Conservation (phyloP, 2,797 vertebrate species). For the Schizopygopsis pylzovi region DNA sequence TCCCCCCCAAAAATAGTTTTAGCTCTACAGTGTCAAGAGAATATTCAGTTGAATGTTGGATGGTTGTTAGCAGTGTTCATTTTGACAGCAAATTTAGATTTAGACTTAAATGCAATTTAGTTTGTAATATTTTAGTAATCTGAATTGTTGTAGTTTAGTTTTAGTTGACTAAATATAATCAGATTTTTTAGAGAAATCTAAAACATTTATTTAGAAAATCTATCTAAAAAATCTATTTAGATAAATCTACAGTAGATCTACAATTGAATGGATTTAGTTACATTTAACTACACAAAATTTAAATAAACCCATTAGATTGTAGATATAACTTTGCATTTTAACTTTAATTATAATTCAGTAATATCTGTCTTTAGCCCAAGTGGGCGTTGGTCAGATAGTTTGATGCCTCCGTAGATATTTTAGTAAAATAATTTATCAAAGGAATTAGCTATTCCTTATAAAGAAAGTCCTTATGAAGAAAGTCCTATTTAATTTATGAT, state of each 20-base stretch:
- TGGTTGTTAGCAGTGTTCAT: neutral
- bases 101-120: neutral
- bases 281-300: too few species aligned
- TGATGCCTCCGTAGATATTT: neutral
- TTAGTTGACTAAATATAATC: neutral
- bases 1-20: neutral
- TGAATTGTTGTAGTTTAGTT: neutral
- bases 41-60: neutral
- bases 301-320: too few species aligned
- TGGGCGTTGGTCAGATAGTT: neutral
- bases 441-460: neutral
- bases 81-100: neutral
- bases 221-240: too few species aligned
- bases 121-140: neutral
- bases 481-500: neutral
- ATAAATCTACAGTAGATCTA: neutral
- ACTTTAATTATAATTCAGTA: neutral
- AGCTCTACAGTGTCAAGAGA: neutral
- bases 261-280: neutral
- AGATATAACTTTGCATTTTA: too few species aligned
- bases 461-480: slow-evolving; percentile 6
- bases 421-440: neutral
- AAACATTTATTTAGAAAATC: too few species aligned
- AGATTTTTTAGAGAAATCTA: neutral
- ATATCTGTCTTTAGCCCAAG: neutral